phyloP scores from a whole-genome alignment of 2,797 vertebrate genomes.

The Hemitrygon akajei region DNA sequence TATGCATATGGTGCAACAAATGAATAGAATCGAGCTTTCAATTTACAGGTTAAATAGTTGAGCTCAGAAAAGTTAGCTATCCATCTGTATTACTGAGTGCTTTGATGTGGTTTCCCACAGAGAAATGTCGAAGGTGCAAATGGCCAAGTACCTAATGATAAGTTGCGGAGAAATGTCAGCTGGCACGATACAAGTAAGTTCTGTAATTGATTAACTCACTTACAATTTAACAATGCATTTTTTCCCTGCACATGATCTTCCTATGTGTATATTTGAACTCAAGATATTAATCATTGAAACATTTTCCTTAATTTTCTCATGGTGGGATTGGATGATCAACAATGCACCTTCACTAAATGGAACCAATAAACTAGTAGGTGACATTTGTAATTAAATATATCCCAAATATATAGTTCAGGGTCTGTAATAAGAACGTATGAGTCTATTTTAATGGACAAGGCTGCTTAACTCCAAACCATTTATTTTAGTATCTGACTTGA shows the following conservation, averaged over 20 bases:
- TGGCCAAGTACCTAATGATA: slow-evolving; percentile 63
- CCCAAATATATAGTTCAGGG: background rate
- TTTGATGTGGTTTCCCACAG: slow-evolving; percentile 48
- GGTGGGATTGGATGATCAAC: background rate
- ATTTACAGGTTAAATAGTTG: background rate
- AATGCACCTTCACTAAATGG: slow-evolving; percentile 11
- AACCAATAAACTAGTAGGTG: background rate
- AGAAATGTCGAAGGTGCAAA: slow-evolving; percentile 64
- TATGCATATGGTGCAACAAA: background rate
- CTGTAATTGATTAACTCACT: background rate
- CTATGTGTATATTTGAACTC: background rate
- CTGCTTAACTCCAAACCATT: background rate
- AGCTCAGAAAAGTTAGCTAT: background rate
- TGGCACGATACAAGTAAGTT: slow-evolving; percentile 78
- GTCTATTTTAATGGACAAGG: background rate
- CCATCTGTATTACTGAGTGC: background rate
- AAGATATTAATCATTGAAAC: background rate
- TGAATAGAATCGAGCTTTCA: background rate
- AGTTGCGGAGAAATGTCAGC: slow-evolving; percentile 69
- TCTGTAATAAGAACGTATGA: background rate
- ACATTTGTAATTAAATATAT: background rate
- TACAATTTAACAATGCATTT: background rate
- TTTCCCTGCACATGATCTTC: background rate
- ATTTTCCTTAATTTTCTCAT: background rate
- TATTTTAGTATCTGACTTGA: background rate